Percentiles rank a stretch among this genome's conserved stretches.
Conservation (phyloP, 2,888 invertebrate species). For the Hesperia comma region DNA sequence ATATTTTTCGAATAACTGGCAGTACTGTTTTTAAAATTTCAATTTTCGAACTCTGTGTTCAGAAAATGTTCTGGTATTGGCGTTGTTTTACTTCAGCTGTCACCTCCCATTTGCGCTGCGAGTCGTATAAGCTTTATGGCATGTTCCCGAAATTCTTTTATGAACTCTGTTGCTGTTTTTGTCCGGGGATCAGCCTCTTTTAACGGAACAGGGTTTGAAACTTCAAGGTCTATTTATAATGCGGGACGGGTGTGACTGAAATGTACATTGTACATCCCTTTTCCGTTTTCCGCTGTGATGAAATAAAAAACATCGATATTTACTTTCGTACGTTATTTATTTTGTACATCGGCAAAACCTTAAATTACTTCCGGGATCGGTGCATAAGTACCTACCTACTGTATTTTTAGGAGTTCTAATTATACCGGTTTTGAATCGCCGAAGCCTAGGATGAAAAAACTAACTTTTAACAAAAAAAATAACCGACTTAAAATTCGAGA, state of each 20-base stretch:
- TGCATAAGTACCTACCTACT: no score
- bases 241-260: conserved; percentile 4
- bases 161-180: conserved; percentile 29
- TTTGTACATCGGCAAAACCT: no score
- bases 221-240: conserved; percentile 25
- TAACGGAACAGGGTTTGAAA: conserved; percentile 35
- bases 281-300: neutral
- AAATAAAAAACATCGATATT: neutral
- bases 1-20: no score
- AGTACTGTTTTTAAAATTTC: no score
- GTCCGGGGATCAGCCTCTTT: conserved; percentile 25
- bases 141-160: conserved; percentile 28
- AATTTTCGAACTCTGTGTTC: no score
- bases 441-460: no score
- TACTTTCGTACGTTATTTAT: neutral
- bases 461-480: no score
- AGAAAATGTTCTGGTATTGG: neutral
- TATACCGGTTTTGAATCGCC: no score
- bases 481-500: no score
- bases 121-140: conserved; percentile 33
- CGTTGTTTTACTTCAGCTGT: conserved; percentile 4
- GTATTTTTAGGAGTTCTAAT: no score
- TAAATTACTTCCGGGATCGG: no score
- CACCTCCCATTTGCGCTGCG: conserved; percentile 1
- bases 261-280: conserved; percentile 17